Base-by-base conservation (phyloP, 2,888 invertebrate species). In the Blomia tropicalis region DNA sequence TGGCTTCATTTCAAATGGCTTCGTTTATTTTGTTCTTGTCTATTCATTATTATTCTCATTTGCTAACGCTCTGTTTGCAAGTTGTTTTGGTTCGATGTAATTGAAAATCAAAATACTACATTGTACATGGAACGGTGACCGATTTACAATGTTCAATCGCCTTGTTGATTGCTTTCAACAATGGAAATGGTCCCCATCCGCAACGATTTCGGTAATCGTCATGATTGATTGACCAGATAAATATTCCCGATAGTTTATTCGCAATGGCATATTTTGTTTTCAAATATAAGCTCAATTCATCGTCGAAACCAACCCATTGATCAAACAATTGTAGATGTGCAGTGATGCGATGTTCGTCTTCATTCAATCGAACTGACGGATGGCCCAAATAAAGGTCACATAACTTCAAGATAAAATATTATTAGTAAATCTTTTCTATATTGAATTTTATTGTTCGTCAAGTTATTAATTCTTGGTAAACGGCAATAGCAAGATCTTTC, bases 291-390 rank as follows among this genome's bases (percentile, higher is more conserved):
- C 63, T 63, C 11, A 60, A 17, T 51, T 63, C 59, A 41, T 63
- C 63, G 22, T 63, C 63, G 41, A 63, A 63, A 17, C 60, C 51
- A 11, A 63, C 51, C 60, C 59, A 63, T 19, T 63, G 63, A 31
- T 63, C 60, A 36, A 19, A 59, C 19, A 62, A 25, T 41, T 62
- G 62, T 11, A 62, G 19, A 30, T 43, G 31, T 2, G 62, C 53
- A 7, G 30, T 32, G 1, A 62, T 32, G 27, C 29, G 36, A 41
- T 58, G n/a, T 27, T 29, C 44, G 25, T 54, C 62, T 31, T 61
- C 61, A 19, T 23, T 32, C 23, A 56, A 29, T 61, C 29, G 17
- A 2, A 61, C 61, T 4, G 25, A 27, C 27, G 53, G 32, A 54
- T 32, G 43, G 1, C 53, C 32, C 32, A 61, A 31, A 43, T 31